phyloP scores from a whole-genome alignment of 2,888 invertebrate species.

The Xylota sylvarum region DNA sequence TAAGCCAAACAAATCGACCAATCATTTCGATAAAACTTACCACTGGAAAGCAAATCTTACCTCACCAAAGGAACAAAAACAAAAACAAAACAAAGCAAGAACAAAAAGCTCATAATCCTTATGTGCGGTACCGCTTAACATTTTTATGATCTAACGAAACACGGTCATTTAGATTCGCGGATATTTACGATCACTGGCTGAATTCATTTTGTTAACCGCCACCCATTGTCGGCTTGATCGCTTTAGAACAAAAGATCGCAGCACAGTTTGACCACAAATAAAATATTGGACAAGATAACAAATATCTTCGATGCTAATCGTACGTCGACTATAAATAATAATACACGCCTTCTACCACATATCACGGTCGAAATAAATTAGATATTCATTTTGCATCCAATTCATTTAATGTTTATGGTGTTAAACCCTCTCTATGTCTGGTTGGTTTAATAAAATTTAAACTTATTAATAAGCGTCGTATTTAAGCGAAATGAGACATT shows the following conservation, averaged over 20 bases:
- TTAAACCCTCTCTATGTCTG: constrained; percentile 23
- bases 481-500: constrained; percentile 17
- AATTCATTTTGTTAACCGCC: constrained; percentile 14
- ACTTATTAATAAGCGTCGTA: constrained; percentile 33
- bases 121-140: constrained; percentile 47
- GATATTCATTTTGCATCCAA: constrained; percentile 40
- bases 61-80: constrained; percentile 1
- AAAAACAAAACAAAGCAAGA: constrained; percentile 25
- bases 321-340: constrained; percentile 50
- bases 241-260: constrained; percentile 30
- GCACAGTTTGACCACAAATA: constrained; percentile 39
- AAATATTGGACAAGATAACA: constrained; percentile 55
- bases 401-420: constrained; percentile 42
- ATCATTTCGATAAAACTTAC: constrained; percentile 27
- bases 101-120: constrained; percentile 26
- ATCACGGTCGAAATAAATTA: constrained; percentile 33
- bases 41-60: constrained; percentile 31
- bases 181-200: constrained; percentile 32
- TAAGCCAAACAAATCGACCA: constrained; percentile 63
- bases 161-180: constrained; percentile 48
- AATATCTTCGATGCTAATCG: constrained; percentile 57
- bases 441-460: constrained; percentile 14
- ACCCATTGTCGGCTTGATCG: constrained; percentile 39
- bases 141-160: constrained; percentile 53
- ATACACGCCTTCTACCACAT: constrained; percentile 11